Evolutionary conservation across 53 echinoderm and acorn worm genomes (phyloP), one percentile per base, ranked within the genome.

Genomic region (Zoroaster sp.): DNA sequence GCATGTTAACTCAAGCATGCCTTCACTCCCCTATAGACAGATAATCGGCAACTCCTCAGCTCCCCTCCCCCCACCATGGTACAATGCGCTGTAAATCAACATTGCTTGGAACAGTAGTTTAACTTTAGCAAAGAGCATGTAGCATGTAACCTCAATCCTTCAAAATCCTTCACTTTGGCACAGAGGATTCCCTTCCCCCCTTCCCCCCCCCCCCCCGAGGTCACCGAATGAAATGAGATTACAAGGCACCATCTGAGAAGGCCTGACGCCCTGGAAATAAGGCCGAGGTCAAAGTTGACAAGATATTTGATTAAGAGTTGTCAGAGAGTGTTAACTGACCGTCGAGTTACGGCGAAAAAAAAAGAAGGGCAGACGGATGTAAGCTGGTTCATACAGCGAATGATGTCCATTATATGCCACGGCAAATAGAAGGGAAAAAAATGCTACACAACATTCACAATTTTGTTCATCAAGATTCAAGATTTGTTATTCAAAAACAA

Each of bases 251-350:
- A 59, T 59, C 21, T 0, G 63, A 43, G 74, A 39, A 45, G 46
- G 23, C 76, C 31, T 34, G 25, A 25, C 47, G 76, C 76, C 30
- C 76, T 47, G 47, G 43, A 47, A 47, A 33, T 47, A 31, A 32
- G 46, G 37, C 15, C 28, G 76, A 51, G 76, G 76, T 76, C 76
- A 76, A 51, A 45, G 49, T 49, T 76, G 76, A 25, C 43, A 43
- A 51, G 76, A 44, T 51, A 47, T 76, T 47, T 12, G 45, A 47
- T 47, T 28, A 34, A 37, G 76, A 12, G 40, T 73, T 39, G 39
- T 39, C 38, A 73, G 17, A 36, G 39, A 4, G 4, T 20, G 40
- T 39, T 73, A 40, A 38, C 73, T 39, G 39, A 18, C 42, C 17
- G 12, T 73, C 18, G 73, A 73, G 73, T 40, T 21, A 40, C 73